phyloP scores from a whole-genome alignment of 2,888 invertebrate species.

The Adineta ricciae region DNA sequence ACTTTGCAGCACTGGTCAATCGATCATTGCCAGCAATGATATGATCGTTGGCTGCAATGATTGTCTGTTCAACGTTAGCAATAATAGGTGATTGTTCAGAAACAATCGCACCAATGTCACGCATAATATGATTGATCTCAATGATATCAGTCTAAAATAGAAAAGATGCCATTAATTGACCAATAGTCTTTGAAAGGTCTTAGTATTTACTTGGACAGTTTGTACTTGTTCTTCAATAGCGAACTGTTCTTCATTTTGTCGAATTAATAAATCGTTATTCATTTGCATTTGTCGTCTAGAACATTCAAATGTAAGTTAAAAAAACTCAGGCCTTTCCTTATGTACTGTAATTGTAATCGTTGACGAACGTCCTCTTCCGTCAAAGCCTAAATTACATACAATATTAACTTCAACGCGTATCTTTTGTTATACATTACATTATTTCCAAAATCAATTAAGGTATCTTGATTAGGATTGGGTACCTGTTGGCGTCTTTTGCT shows the following conservation, averaged over 20 bases:
- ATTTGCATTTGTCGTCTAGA: background rate
- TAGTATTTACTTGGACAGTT: background rate
- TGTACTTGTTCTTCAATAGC: background rate
- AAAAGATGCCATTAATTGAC: background rate
- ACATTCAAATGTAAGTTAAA: background rate
- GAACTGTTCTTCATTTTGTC: background rate
- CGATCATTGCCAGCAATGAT: background rate
- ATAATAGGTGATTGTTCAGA: background rate
- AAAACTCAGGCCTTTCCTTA: background rate
- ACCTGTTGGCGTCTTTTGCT: background rate
- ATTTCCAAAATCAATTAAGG: background rate
- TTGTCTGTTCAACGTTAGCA: background rate
- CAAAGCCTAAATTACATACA: background rate
- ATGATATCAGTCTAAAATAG: background rate
- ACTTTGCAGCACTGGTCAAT: background rate
- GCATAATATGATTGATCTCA: background rate
- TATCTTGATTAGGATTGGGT: background rate
- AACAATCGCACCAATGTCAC: background rate
- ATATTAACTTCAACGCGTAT: background rate
- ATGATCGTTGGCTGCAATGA: background rate
- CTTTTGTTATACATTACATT: background rate
- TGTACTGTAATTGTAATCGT: background rate
- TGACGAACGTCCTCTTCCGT: background rate
- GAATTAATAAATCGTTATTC: background rate
- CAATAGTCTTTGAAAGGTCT: too few relatives aligned